phyloP scores from a whole-genome alignment of 2,113 vertebrate species.

The Origma solitaria region DNA sequence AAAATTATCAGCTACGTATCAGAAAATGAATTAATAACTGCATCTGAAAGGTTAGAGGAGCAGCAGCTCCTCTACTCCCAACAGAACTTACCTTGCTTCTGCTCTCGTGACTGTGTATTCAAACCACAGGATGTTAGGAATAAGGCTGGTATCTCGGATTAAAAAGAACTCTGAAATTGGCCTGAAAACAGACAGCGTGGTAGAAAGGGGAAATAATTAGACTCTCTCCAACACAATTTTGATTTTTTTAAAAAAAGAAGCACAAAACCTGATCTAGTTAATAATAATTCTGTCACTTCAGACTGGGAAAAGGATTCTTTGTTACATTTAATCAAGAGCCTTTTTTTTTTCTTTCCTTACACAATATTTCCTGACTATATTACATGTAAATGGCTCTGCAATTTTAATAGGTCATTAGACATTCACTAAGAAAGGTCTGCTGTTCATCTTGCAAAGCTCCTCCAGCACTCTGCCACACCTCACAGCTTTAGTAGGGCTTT shows the following conservation, averaged over 20 bases:
- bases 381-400: neutral
- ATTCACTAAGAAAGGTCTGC: neutral
- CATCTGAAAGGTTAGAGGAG: neutral
- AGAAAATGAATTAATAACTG: neutral
- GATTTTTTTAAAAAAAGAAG: neutral
- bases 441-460: neutral
- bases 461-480: neutral
- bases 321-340: neutral
- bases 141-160: constrained; percentile 97
- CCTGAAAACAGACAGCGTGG: constrained; percentile 66
- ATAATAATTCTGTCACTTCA: neutral
- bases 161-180: constrained; percentile 97
- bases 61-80: neutral
- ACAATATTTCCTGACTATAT: neutral
- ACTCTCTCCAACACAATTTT: neutral
- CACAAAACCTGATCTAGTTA: neutral
- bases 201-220: neutral
- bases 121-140: constrained; percentile 98
- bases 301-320: neutral
- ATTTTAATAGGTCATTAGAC: neutral
- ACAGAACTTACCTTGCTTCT: constrained; percentile 87
- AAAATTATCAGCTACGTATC: neutral
- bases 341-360: neutral
- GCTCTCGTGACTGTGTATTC: constrained; percentile 98
- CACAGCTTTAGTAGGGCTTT: neutral